Evolutionary conservation across 2,888 invertebrate genomes (phyloP), one percentile per base, ranked within the genome.

Genomic region (Patella caerulea): DNA sequence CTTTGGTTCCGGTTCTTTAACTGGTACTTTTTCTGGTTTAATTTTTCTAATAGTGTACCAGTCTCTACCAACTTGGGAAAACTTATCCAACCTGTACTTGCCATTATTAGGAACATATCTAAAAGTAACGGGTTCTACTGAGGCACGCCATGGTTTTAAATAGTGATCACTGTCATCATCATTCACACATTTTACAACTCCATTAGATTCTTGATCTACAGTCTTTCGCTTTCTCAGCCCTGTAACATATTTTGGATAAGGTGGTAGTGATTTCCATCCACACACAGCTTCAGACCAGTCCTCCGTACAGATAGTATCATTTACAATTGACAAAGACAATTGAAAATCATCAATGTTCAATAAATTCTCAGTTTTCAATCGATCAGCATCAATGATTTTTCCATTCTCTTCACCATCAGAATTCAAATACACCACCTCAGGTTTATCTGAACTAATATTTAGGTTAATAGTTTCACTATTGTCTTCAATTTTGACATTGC

Each of bases 81-180:
- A 83, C 76, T 89, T 89, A n/a, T 81, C 74, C 9, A 84, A 83
- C 73, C 89, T 80, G 74, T 89, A 89, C 72, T 84, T 84, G 5
- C 88, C 89, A 76, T 88, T 89, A 75, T 88, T 86, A 19, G 84
- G 82, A 19, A 89, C 83, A 76, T 89, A 89, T 34, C 88, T 82
- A 77, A 86, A 89, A 0, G 89, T 89, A 14, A 84, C 85, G n/a
- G 88, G 87, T 78, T 89, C 89, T 2, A 89, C 87, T 73, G 86
- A 85, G 15, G 86, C 85, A 79, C 88, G 88, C 88, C 88, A 89
- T 4, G 83, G 78, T 14, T 86, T 83, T 17, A 83, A 78, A 17
- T 83, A 81, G 45, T 80, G 81, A 17, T 74, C 79, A 53, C 81
- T 81, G 76, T 79, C 83, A 59, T 86, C 87, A 65, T 86, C 86